phyloP scores from a whole-genome alignment of 2,797 vertebrate genomes.

The Octomys mimax region DNA sequence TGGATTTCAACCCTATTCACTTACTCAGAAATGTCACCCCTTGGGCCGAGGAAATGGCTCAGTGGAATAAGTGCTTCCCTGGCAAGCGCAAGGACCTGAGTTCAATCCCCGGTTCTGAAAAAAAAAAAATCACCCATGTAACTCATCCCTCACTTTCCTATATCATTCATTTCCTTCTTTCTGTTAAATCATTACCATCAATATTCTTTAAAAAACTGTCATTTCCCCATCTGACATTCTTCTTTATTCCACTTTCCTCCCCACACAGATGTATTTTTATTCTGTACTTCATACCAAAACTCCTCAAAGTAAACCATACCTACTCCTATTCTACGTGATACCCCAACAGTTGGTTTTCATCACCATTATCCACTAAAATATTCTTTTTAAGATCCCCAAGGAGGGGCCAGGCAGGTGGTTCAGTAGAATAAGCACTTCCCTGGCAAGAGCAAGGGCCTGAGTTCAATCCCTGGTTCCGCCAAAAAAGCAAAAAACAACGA shows the following conservation, averaged over 20 bases:
- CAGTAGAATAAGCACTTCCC: no score
- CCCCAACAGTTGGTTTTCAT: background rate
- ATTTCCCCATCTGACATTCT: background rate
- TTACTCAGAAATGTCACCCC: background rate
- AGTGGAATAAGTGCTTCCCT: no score
- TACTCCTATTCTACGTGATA: background rate
- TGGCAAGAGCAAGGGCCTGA: no score
- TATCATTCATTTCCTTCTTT: background rate
- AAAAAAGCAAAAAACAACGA: no score
- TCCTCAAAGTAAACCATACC: background rate
- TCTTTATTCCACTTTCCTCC: background rate
- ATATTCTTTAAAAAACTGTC: background rate
- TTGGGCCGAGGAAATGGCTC: background rate
- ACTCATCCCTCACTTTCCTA: background rate
- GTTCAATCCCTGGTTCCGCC: no score
- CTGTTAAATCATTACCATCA: background rate
- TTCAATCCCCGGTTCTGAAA: no score
- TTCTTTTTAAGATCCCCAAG: background rate
- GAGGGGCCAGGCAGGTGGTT: no score
- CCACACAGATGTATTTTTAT: conserved; percentile 10
- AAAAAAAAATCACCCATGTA: background rate
- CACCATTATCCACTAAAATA: conserved; percentile 24
- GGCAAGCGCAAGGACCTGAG: no score
- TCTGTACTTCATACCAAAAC: background rate
- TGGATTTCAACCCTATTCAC: background rate